Percentiles rank a stretch among this genome's conserved stretches.
These are phyloP conservation scores for Agraylea sexmaculata DNA, from an alignment of 1,140 invertebrate species.

Conservation along the genomic window DNA sequence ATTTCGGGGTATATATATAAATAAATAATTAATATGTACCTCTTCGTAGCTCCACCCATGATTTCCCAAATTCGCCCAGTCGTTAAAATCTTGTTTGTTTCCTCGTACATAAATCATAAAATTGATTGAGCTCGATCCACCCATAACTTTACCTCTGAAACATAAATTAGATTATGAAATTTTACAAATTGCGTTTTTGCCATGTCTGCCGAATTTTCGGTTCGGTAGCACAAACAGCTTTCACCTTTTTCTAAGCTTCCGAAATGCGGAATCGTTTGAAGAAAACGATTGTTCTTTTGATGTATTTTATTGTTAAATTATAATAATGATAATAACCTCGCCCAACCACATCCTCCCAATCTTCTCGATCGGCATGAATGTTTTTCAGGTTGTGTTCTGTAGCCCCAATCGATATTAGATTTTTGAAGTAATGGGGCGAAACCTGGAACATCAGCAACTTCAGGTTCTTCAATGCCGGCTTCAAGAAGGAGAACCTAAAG, in stretches of 20 bases:
- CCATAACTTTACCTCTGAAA: conserved; percentile 47
- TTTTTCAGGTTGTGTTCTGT: conserved; percentile 48
- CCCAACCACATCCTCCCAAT: conserved; percentile 51
- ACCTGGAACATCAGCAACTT: conserved; percentile 53
- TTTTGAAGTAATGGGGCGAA: conserved; percentile 44
- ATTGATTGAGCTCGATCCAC: conserved; percentile 65
- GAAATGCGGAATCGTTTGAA: too few relatives aligned
- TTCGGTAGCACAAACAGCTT: too few relatives aligned
- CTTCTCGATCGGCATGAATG: conserved; percentile 36
- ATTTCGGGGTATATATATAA: too few relatives aligned
- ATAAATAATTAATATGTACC: conserved; percentile 46
- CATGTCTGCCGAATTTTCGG: neutral
- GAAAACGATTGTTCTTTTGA: neutral
- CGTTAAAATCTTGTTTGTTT: conserved; percentile 61
- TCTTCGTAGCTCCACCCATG: conserved; percentile 71
- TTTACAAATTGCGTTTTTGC: neutral
- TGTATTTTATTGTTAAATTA: too few relatives aligned
- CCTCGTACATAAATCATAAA: conserved; percentile 73
- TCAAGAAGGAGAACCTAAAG: conserved; percentile 62
- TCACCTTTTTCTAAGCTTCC: too few relatives aligned
- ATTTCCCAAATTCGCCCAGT: conserved; percentile 53
- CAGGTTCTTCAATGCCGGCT: conserved; percentile 63
- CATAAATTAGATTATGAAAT: conserved; percentile 11
- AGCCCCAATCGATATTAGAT: conserved; percentile 54
- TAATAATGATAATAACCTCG: conserved; percentile 31